A percentile compares a stretch with the other conserved stretches of the same genome.
Conservation (phyloP, 2,888 invertebrate species). For the Leuctra nigra region DNA sequence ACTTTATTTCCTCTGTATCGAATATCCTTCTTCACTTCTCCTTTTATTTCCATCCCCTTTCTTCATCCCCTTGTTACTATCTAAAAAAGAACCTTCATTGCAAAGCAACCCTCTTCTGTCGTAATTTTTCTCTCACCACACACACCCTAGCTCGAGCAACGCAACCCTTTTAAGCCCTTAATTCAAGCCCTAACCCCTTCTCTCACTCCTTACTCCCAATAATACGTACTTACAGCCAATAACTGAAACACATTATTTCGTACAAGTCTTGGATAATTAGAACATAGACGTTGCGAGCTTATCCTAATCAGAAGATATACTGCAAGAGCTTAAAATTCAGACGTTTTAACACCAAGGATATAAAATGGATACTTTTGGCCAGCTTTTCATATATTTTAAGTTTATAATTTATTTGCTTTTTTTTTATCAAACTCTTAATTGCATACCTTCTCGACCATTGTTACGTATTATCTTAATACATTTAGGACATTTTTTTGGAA, state of each 20-base stretch:
- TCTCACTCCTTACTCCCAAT: conserved; percentile 15
- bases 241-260: not conserved
- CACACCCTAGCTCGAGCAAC: not conserved
- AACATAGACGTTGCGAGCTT: conserved; percentile 5
- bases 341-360: not conserved
- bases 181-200: conserved; percentile 13
- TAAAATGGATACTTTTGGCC: too few species aligned
- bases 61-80: too few species aligned
- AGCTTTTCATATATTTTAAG: not conserved
- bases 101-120: not conserved
- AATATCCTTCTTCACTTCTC: not conserved
- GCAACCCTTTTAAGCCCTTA: conserved; percentile 19
- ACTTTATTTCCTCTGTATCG: too few species aligned
- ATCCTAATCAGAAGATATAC: not conserved
- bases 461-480: too few species aligned
- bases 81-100: not conserved
- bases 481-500: too few species aligned
- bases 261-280: not conserved
- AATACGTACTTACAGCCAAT: conserved; percentile 9
- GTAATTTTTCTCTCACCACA: conserved; percentile 18
- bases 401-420: too few species aligned
- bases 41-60: conserved; percentile 2
- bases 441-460: too few species aligned
- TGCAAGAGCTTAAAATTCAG: not conserved
- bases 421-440: too few species aligned